Base-by-base conservation (phyloP, 2,113 vertebrate species). In the Otolemur garnettii region DNA sequence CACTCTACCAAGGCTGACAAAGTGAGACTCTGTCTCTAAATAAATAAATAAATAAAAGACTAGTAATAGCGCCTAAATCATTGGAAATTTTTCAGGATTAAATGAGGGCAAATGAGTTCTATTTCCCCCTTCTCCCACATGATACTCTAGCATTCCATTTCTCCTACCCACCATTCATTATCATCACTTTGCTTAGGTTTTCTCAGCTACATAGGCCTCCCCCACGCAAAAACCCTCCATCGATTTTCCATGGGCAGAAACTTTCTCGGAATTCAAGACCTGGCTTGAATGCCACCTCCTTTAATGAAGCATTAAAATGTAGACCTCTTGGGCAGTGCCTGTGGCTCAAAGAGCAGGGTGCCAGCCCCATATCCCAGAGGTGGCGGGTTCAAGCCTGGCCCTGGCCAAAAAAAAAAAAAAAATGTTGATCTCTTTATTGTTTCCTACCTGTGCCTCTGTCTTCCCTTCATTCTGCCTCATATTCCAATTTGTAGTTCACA, bases 161-260 rank as follows among this genome's bases (percentile, higher is more conserved):
- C 45, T 74, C 60, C 59, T 33, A 30, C 38, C 59, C 42, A 18
- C 4, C 24, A 55, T 66, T 92, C 42, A n/a, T 33, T 74, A 19
- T 24, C 53, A 74, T 57, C 42, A 33, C 5, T 77, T 87, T 85
- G 81, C 35, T 80, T 19, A 13, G 53, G 22, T 81, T 85, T 93
- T 78, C 66, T 81, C 72, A 55, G 66, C 26, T 38, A 5, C 11
- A 53, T 0, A 38, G 35, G 24, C 4, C 21, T 72, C 86, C 62
- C 64, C 50, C 5, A 30, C 2, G 3, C 42, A 38, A 68, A 19
- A 35, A 53, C 28, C 6, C 6, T 55, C 4, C 26, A 42, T 2
- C 28, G 59, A 72, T 45, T 33, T 96, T 91, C 53, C 74, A 94
- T 4, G 9, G 86, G 28, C 55, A 91, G 87, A 85, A 81, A 87